A percentile compares a stretch with the other conserved stretches of the same genome.
Conservation (phyloP, 1,140 invertebrate species). For the Bombus fervidus region DNA sequence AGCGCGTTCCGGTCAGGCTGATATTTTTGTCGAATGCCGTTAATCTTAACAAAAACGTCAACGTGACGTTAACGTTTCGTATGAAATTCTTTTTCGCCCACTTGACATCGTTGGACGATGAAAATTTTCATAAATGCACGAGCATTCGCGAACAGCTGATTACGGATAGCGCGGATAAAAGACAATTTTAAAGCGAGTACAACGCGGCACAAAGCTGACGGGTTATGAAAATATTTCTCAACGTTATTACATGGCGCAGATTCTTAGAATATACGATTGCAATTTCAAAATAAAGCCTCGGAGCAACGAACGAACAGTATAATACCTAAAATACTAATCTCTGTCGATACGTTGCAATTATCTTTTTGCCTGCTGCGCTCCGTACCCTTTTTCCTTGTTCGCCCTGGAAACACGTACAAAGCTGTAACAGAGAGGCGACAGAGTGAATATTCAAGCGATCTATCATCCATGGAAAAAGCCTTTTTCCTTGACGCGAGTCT, state of each 20-base stretch:
- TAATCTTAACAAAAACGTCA: too few species aligned
- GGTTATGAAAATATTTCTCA: neutral
- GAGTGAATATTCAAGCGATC: slow-evolving; percentile 31
- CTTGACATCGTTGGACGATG: too few species aligned
- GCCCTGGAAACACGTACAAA: neutral
- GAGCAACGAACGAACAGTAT: neutral
- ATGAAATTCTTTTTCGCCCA: too few species aligned
- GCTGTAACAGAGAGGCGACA: slow-evolving; percentile 3
- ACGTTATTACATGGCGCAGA: neutral
- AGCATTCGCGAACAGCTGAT: too few species aligned
- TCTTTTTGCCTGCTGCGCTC: neutral
- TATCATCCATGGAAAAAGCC: neutral
- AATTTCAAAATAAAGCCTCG: neutral
- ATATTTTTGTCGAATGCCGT: too few species aligned
- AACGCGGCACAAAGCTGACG: too few species aligned
- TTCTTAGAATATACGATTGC: neutral
- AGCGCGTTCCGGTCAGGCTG: too few species aligned
- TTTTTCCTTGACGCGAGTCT: neutral
- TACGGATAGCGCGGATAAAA: too few species aligned
- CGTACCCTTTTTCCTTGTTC: neutral
- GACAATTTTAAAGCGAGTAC: too few species aligned
- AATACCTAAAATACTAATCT: slow-evolving; percentile 8
- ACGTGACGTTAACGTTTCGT: too few species aligned
- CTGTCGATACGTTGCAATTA: neutral
- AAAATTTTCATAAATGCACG: too few species aligned